Conservation (phyloP, 1,140 invertebrate species). For the Heliconius hermathena region DNA sequence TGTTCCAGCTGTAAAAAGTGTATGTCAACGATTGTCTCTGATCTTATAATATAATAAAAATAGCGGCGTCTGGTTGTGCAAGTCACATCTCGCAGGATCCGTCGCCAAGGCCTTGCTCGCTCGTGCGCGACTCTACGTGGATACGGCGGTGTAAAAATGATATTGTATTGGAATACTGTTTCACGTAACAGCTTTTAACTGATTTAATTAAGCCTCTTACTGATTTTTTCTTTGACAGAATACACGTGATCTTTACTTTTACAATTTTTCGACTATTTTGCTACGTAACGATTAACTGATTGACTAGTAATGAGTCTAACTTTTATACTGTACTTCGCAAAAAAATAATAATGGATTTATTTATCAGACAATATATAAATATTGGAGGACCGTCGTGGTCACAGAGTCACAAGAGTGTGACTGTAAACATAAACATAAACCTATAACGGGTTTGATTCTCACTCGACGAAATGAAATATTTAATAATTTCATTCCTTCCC, state of each 20-base stretch:
- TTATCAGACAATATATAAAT: background rate
- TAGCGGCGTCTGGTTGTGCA: constrained; percentile 68
- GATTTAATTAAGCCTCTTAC: background rate
- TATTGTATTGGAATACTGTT: constrained; percentile 33
- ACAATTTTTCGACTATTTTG: background rate
- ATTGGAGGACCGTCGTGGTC: too few species aligned
- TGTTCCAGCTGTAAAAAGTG: constrained; percentile 25
- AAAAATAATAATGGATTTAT: background rate
- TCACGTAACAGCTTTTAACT: constrained; percentile 24
- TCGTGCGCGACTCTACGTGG: constrained; percentile 70
- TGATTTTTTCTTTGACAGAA: background rate
- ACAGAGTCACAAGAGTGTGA: too few species aligned
- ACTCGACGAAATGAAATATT: too few species aligned
- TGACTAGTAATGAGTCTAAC: background rate
- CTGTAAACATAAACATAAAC: too few species aligned
- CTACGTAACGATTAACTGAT: background rate
- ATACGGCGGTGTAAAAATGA: constrained; percentile 46
- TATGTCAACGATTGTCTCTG: constrained; percentile 31
- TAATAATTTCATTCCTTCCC: too few species aligned
- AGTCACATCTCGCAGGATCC: constrained; percentile 72
- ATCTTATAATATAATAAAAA: constrained; percentile 45
- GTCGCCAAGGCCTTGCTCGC: constrained; percentile 60
- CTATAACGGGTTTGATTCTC: too few species aligned
- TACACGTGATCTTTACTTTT: background rate
- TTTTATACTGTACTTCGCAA: background rate